A percentile compares a stretch with the other conserved stretches of the same genome.
Evolutionary conservation across 2,888 invertebrate species (phyloP).

Genomic region (Amphipyra berbera): DNA sequence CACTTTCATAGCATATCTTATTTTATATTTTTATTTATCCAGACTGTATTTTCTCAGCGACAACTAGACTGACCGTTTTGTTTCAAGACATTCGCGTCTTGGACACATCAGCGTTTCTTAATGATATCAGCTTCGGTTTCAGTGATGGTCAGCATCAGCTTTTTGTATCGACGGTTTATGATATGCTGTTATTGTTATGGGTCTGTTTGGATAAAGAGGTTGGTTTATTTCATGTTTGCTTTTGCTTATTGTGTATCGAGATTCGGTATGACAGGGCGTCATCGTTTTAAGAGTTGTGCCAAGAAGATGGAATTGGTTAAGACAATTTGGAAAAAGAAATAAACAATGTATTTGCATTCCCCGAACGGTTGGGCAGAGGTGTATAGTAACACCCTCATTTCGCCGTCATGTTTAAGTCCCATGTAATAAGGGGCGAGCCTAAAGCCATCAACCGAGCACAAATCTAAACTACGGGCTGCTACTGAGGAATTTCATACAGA

Average conservation of each 20-base stretch:
- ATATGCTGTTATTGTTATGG: conserved; percentile 30
- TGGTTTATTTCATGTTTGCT: conserved; percentile 14
- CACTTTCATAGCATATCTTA: conserved; percentile 89
- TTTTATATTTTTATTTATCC: conserved; percentile 88
- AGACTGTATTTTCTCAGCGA: conserved; percentile 83
- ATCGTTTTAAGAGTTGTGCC: too few species aligned
- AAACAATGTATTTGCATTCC: too few species aligned
- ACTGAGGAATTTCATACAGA: too few species aligned
- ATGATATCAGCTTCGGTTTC: conserved; percentile 43
- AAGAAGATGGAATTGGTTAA: too few species aligned
- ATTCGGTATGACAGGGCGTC: background rate
- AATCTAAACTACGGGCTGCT: too few species aligned
- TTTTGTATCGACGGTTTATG: conserved; percentile 40
- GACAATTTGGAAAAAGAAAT: too few species aligned
- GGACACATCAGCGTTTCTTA: conserved; percentile 64
- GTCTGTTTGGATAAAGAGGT: conserved; percentile 34
- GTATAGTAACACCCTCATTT: too few species aligned
- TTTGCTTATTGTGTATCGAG: conserved; percentile 17
- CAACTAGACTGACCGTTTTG: conserved; percentile 77
- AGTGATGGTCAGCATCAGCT: conserved; percentile 38
- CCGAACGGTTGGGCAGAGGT: too few species aligned
- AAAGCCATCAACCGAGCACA: too few species aligned
- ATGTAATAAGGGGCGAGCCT: too few species aligned
- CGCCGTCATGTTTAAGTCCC: too few species aligned
- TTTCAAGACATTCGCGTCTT: conserved; percentile 36